Conservation (phyloP, 2,888 invertebrate genomes). For the Nephrotoma guestfalica region DNA sequence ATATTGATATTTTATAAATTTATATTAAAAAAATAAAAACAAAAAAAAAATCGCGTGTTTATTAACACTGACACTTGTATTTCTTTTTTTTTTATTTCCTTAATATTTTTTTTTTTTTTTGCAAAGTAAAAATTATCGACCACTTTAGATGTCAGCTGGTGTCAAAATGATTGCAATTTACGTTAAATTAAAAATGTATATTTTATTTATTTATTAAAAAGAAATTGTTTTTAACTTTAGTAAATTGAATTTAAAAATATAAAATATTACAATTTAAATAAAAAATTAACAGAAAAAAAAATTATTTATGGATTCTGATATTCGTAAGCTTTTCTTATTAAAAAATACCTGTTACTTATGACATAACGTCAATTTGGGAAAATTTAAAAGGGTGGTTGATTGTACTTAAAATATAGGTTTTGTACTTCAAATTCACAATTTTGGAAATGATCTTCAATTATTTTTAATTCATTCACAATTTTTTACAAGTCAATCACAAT, state of each 20-base stretch:
- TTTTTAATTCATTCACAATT: too few species aligned
- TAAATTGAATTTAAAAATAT: background rate
- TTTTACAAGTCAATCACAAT: too few species aligned
- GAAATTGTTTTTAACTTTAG: background rate
- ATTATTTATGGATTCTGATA: background rate
- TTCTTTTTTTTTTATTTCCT: background rate
- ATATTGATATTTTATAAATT: background rate
- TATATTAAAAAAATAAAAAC: background rate
- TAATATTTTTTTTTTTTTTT: background rate
- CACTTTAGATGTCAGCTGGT: constrained; percentile 8
- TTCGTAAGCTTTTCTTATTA: too few species aligned
- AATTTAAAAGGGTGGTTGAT: too few species aligned
- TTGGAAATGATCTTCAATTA: too few species aligned
- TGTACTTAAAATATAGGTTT: too few species aligned
- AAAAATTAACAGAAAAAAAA: background rate
- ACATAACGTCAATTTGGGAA: too few species aligned
- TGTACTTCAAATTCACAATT: too few species aligned
- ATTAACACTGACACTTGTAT: background rate
- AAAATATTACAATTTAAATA: background rate
- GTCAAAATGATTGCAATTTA: constrained; percentile 7
- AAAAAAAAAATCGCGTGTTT: constrained; percentile 1
- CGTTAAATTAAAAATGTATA: constrained; percentile 1
- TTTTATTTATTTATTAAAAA: background rate
- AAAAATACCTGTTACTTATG: too few species aligned
- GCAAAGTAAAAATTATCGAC: background rate